Conservation (phyloP, 2,888 invertebrate species). For the Troides oblongomaculatus region DNA sequence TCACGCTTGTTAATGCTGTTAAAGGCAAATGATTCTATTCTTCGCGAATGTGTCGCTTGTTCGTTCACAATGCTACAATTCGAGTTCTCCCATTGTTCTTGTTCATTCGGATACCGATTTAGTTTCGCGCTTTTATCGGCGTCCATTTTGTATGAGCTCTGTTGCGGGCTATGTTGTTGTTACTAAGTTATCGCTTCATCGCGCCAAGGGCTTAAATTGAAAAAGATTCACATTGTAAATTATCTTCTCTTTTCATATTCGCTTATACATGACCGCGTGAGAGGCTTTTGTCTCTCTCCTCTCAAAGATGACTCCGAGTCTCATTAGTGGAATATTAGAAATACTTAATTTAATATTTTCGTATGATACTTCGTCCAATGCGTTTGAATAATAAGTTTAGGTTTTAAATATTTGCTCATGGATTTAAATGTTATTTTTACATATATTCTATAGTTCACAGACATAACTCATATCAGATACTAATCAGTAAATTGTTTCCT, state of each 20-base stretch:
- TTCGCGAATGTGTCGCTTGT: conserved; percentile 59
- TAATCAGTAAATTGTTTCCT: too few relatives aligned
- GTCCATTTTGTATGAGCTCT: conserved; percentile 52
- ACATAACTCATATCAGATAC: too few relatives aligned
- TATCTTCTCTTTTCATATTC: neutral
- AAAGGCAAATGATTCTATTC: conserved; percentile 77
- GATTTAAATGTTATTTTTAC: too few relatives aligned
- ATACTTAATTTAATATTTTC: too few relatives aligned
- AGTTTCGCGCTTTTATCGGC: conserved; percentile 70
- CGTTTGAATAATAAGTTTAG: too few relatives aligned
- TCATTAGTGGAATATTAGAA: too few relatives aligned
- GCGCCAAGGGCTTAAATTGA: neutral
- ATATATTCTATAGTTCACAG: too few relatives aligned
- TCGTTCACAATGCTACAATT: conserved; percentile 70
- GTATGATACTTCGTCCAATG: too few relatives aligned
- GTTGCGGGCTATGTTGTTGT: conserved; percentile 30
- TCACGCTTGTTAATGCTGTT: conserved; percentile 74
- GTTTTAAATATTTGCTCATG: too few relatives aligned
- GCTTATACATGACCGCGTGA: neutral
- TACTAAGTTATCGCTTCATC: conserved; percentile 34
- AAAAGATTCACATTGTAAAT: conserved; percentile 15
- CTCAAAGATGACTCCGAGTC: too few relatives aligned
- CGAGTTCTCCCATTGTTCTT: conserved; percentile 69
- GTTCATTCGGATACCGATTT: conserved; percentile 64
- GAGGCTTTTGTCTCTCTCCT: too few relatives aligned